Conservation (phyloP, 2,888 invertebrate genomes). For the Eupithecia subfuscata region DNA sequence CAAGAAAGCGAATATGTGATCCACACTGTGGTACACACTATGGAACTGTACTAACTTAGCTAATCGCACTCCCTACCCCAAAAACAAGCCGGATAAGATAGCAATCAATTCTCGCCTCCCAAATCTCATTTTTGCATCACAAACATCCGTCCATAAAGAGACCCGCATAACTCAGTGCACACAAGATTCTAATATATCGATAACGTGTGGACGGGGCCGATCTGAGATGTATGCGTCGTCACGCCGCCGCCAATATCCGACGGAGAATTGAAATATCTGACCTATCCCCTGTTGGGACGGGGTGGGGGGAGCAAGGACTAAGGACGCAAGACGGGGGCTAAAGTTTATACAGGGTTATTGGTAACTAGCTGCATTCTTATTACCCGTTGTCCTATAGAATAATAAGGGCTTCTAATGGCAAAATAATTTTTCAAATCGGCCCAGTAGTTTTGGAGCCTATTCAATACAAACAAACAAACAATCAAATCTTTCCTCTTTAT, state of each 20-base stretch:
- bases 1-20: no score
- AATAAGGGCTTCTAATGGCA: no score
- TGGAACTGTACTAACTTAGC: neutral
- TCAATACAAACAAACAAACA: no score
- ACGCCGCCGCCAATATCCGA: conserved; percentile 81
- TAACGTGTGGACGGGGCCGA: conserved; percentile 66
- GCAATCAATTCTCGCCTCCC: conserved; percentile 35
- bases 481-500: no score
- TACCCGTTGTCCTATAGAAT: no score
- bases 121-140: conserved; percentile 50
- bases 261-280: conserved; percentile 83
- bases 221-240: conserved; percentile 80
- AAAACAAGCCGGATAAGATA: conserved; percentile 27
- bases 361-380: no score
- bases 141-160: conserved; percentile 57
- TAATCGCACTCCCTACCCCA: neutral
- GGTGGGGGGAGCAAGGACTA: conserved; percentile 25
- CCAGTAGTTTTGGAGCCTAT: no score
- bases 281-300: conserved; percentile 56
- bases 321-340: conserved; percentile 19
- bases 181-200: conserved; percentile 79
- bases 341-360: neutral
- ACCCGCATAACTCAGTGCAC: conserved; percentile 64
- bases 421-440: no score
- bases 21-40: no score